phyloP scores from a whole-genome alignment of 2,113 vertebrate species.

The Psephotus haematonotus region DNA sequence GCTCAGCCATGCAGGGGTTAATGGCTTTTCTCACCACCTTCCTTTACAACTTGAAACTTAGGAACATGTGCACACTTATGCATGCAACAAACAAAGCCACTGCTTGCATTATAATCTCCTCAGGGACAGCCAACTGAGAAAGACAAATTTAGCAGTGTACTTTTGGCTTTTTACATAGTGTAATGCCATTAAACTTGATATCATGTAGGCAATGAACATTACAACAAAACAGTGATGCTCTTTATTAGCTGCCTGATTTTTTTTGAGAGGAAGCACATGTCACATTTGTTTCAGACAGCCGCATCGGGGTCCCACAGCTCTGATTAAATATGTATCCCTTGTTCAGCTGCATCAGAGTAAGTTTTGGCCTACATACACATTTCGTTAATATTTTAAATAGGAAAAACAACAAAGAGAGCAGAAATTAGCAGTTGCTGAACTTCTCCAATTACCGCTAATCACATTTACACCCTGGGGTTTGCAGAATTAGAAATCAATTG shows the following conservation, averaged over 20 bases:
- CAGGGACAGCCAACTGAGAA: constrained; percentile 24
- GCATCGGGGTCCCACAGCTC: constrained; percentile 13
- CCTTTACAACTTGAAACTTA: background rate
- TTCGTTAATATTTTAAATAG: constrained; percentile 65
- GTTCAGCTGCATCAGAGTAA: constrained; percentile 20
- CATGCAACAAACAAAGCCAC: constrained; percentile 22
- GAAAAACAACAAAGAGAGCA: constrained; percentile 53
- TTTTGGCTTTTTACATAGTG: background rate
- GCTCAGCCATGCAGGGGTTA: background rate
- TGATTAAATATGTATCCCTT: constrained; percentile 63
- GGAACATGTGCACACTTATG: constrained; percentile 1
- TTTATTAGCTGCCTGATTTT: constrained; percentile 40
- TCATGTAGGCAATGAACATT: constrained; percentile 13
- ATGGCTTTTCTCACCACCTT: background rate
- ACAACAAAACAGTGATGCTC: constrained; percentile 13
- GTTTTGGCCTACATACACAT: constrained; percentile 35
- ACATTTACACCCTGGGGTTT: constrained; percentile 70
- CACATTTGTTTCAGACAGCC: constrained; percentile 48
- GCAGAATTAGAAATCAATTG: constrained; percentile 68
- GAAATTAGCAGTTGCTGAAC: constrained; percentile 70
- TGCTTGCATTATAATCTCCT: background rate
- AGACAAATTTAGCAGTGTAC: constrained; percentile 33
- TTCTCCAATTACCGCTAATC: constrained; percentile 67
- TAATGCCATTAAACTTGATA: constrained; percentile 33
- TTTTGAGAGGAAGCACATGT: constrained; percentile 25